Evolutionary conservation across 92 coral and sea anemone genomes (phyloP).

Genomic region (Montipora capitata): DNA sequence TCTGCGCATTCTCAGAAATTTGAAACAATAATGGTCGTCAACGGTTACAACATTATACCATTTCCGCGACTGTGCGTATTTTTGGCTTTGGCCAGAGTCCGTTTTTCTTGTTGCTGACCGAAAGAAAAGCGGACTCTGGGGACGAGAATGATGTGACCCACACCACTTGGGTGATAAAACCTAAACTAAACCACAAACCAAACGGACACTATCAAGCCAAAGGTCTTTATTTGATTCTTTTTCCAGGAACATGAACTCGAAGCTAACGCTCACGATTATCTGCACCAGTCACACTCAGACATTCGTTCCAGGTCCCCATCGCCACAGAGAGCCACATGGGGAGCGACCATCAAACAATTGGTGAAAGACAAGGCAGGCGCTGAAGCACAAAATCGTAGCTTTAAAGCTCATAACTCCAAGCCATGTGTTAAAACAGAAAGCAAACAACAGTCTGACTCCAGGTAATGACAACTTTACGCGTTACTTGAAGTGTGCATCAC

Average conservation of each 20-base stretch:
- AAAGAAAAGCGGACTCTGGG: too few relatives aligned
- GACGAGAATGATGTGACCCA: too few relatives aligned
- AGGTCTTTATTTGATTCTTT: neutral
- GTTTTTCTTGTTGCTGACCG: too few relatives aligned
- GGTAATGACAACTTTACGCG: neutral
- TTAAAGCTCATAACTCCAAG: conserved; percentile 4
- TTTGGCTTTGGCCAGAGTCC: too few relatives aligned
- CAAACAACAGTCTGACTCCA: conserved; percentile 16
- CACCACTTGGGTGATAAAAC: too few relatives aligned
- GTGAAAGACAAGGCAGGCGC: conserved; percentile 32
- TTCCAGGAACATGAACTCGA: conserved; percentile 87
- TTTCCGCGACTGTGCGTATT: too few relatives aligned
- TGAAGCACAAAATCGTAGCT: conserved; percentile 12
- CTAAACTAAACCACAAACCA: too few relatives aligned
- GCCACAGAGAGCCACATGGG: conserved; percentile 81
- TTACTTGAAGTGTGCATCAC: too few relatives aligned
- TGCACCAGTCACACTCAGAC: conserved; percentile 80
- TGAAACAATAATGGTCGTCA: too few relatives aligned
- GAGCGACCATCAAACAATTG: conserved; percentile 43
- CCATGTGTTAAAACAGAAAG: neutral
- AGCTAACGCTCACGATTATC: conserved; percentile 80
- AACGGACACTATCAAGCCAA: neutral
- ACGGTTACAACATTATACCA: too few relatives aligned
- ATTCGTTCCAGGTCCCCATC: conserved; percentile 71
- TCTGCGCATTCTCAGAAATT: too few relatives aligned